Evolutionary conservation across 1,140 invertebrate genomes (phyloP).

Genomic region (Contarinia nasturtii): DNA sequence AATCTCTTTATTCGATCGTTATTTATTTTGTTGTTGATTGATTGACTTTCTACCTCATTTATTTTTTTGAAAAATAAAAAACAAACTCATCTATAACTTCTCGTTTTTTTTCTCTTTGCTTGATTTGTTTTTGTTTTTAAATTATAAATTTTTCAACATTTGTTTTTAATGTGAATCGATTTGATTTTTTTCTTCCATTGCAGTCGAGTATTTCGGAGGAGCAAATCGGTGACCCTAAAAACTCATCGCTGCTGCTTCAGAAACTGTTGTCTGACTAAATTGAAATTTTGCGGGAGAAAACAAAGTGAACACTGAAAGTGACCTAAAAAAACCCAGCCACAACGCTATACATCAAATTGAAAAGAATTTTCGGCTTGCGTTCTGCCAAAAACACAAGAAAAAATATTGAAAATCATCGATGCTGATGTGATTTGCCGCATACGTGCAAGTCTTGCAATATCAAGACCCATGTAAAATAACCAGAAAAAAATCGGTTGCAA

Average conservation of each 20-base stretch:
- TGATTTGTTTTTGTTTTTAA: not conserved
- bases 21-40: not conserved
- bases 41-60: not conserved
- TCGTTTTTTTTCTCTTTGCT: not conserved
- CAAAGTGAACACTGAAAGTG: not conserved
- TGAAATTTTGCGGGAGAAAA: no score
- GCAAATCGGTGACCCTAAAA: conserved; percentile 5
- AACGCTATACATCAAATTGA: not conserved
- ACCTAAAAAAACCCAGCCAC: not conserved
- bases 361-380: not conserved
- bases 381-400: not conserved
- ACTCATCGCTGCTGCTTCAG: conserved; percentile 4
- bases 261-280: conserved; percentile 4
- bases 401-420: not conserved
- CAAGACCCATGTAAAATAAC: not conserved
- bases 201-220: conserved; percentile 5
- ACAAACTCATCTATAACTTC: not conserved
- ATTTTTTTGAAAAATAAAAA: not conserved
- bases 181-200: conserved; percentile 1
- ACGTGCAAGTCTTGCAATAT: not conserved
- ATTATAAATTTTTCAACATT: not conserved
- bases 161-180: not conserved
- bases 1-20: not conserved
- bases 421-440: not conserved
- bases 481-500: no score